Base-by-base conservation (phyloP, 2,113 vertebrate genomes). In the Pangasianodon hypophthalmus region DNA sequence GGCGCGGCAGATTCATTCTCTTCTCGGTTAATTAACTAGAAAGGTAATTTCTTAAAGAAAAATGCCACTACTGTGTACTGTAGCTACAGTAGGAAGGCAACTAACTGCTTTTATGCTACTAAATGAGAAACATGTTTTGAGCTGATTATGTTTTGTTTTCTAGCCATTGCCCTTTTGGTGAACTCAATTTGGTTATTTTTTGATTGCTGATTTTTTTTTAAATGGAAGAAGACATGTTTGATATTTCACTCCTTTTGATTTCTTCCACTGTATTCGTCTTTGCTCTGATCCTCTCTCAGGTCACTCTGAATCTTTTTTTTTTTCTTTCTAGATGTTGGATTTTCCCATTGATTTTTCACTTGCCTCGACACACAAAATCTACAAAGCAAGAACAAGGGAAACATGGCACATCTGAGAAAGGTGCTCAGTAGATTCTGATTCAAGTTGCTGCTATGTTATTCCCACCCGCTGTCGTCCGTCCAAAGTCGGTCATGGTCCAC, bases 311-410 rank as follows among this genome's bases (percentile, higher is more conserved):
- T 88, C 73, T 87, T 41, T 89, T 73, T 67, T 60, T 73, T 64
- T 85, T 58, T 41, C 44, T 44, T 37, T 44, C 32, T 58, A 82
- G 69, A 73, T 89, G 88, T 82, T 50, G 85, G 69, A 84, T 64
- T 88, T 75, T 77, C 52, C 67, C 82, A 88, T 85, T 85, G 83
- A 44, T 90, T 84, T 71, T 83, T 64, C 18, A 37, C 77, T 75
- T 44, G 88, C 86, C 85, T 90, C 46, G 73, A 46, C 62, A 60
- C 60, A 85, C 50, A 87, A 84, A 85, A 79, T 77, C 87, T 89
- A 90, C 90, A 92, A 92, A 90, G 89, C 62, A 77, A 54, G 75
- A 89, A 89, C 87, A 90, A 85, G 87, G 77, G 62, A 90, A 88
- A 90, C 91, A 87, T 84, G 81, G 85, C 85, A 91, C 87, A 89